phyloP scores from a whole-genome alignment of 2,888 invertebrate genomes.

The Enoplolaimus lenunculus region DNA sequence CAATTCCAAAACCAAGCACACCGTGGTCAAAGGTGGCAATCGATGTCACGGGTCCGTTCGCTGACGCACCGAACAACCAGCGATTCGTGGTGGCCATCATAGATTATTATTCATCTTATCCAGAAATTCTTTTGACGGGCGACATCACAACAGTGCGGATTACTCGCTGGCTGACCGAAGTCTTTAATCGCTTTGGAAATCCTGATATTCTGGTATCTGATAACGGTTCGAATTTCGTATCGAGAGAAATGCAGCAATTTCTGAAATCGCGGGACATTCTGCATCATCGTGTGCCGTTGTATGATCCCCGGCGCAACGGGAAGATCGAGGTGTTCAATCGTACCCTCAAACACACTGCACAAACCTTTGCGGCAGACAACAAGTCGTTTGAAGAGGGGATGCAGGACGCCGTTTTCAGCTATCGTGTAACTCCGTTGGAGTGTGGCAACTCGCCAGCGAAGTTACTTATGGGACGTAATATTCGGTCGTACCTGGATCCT shows the following conservation, averaged over 20 bases:
- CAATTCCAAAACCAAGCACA: not conserved
- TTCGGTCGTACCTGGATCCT: too few species aligned
- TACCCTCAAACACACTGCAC: not conserved
- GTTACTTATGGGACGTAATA: too few species aligned
- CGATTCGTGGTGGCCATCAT: not conserved
- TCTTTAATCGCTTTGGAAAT: conserved; percentile 16
- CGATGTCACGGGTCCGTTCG: too few species aligned
- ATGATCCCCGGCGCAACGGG: conserved; percentile 19
- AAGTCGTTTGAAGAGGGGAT: too few species aligned
- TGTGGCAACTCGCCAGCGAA: too few species aligned
- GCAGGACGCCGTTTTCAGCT: too few species aligned
- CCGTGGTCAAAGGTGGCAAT: conserved; percentile 1
- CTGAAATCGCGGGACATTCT: conserved; percentile 16
- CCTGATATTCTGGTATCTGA: conserved; percentile 15
- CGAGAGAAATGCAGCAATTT: not conserved
- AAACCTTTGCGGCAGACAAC: too few species aligned
- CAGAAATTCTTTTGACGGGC: not conserved
- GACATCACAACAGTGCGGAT: not conserved
- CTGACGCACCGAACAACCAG: not conserved
- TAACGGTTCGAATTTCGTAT: conserved; percentile 13
- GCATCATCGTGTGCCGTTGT: conserved; percentile 12
- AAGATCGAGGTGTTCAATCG: conserved; percentile 5
- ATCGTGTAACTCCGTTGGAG: too few species aligned
- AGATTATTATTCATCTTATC: conserved; percentile 10
- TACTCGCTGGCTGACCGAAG: too few species aligned